These are phyloP conservation scores for Laticauda laticaudata DNA, from an alignment of 2,113 vertebrate species.

Conservation along the genomic window DNA sequence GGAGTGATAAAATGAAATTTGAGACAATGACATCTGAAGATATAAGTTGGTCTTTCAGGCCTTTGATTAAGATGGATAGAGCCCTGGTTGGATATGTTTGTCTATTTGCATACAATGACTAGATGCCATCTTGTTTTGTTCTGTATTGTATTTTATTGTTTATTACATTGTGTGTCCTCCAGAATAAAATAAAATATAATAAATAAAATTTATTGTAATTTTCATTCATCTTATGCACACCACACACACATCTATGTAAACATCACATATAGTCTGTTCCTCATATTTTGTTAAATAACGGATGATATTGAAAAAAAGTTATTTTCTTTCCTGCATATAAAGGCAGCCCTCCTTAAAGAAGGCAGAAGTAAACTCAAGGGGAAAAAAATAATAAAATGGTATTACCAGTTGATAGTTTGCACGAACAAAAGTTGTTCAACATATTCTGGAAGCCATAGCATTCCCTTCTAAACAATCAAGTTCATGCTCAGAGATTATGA, in stretches of 20 bases:
- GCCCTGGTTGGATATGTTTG: not conserved
- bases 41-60: not conserved
- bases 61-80: not conserved
- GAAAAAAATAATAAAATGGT: not conserved
- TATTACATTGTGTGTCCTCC: not conserved
- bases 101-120: not conserved
- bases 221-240: not conserved
- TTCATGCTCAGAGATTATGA: not conserved
- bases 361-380: not conserved
- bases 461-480: not conserved
- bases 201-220: not conserved
- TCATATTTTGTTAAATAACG: not conserved
- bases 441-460: not conserved
- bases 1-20: not conserved
- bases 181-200: not conserved
- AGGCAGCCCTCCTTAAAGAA: not conserved
- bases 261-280: not conserved
- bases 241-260: not conserved
- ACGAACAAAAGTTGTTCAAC: not conserved
- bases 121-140: not conserved
- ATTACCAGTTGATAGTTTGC: not conserved
- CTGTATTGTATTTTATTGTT: not conserved
- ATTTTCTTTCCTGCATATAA: not conserved
- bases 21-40: not conserved
- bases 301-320: not conserved